phyloP scores from a whole-genome alignment of 2,888 invertebrate genomes.

The Xiphydria camelus region DNA sequence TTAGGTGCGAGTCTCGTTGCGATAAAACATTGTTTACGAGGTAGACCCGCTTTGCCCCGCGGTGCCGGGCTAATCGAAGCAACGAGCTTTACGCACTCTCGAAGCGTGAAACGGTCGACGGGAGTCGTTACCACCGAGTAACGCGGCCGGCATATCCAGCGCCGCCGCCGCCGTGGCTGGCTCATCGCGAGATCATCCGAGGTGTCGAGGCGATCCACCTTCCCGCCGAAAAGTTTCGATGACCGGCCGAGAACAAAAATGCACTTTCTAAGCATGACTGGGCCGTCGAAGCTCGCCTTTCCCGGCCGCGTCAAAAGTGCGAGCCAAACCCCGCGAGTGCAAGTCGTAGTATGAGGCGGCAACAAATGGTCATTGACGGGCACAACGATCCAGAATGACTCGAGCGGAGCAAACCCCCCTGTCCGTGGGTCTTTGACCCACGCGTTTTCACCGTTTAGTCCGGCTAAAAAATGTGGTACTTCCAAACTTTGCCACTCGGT shows the following conservation, averaged over 20 bases:
- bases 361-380: conserved; percentile 49
- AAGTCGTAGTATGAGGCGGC: conserved; percentile 55
- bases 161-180: too few relatives aligned
- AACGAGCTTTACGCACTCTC: too few relatives aligned
- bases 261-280: conserved; percentile 49
- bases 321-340: conserved; percentile 46
- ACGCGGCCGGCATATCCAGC: too few relatives aligned
- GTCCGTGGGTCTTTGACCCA: conserved; percentile 40
- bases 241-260: too few relatives aligned
- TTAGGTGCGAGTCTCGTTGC: conserved; percentile 16
- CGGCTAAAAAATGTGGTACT: too few relatives aligned
- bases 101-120: too few relatives aligned
- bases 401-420: too few relatives aligned
- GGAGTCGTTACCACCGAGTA: too few relatives aligned
- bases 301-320: conserved; percentile 46
- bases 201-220: too few relatives aligned
- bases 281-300: conserved; percentile 33
- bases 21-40: conserved; percentile 22
- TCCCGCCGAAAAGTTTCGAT: too few relatives aligned
- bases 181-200: not conserved
- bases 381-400: conserved; percentile 44
- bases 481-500: too few relatives aligned
- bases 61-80: conserved; percentile 3
- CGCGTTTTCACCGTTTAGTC: too few relatives aligned
- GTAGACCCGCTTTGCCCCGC: conserved; percentile 3